A percentile compares a stretch with the other conserved stretches of the same genome.
Evolutionary conservation across 2,113 vertebrate genomes (phyloP).

Genomic region (Setophaga coronata): DNA sequence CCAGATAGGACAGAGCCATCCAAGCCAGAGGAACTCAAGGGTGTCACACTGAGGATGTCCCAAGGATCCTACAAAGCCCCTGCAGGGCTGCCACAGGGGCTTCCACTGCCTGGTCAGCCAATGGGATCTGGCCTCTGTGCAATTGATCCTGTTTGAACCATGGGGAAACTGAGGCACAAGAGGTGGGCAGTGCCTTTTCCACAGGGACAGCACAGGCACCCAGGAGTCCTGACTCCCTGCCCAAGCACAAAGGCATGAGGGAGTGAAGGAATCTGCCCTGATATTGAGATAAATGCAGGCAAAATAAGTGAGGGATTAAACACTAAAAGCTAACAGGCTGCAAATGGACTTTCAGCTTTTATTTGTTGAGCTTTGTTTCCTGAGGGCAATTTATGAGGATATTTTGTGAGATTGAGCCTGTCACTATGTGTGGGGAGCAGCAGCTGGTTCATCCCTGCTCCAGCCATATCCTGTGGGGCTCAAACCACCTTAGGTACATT

Average conservation of each 20-base stretch:
- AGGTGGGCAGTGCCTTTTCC: accelerated
- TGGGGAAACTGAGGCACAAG: not conserved
- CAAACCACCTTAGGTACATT: not conserved
- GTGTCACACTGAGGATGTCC: not conserved
- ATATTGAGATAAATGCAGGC: accelerated
- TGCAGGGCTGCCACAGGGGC: not conserved
- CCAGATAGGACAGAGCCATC: not conserved
- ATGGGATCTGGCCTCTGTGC: not conserved
- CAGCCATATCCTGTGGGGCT: accelerated
- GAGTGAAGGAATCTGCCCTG: not conserved
- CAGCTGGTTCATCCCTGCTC: not conserved
- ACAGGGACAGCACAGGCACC: not conserved
- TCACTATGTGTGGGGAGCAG: not conserved
- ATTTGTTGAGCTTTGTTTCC: not conserved
- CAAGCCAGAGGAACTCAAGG: accelerated
- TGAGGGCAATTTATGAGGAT: not conserved
- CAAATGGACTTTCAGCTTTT: not conserved
- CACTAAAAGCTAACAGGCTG: not conserved
- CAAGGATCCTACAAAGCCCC: not conserved
- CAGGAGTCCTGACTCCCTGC: not conserved
- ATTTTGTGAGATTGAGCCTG: not conserved
- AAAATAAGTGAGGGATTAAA: not conserved
- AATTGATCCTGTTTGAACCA: accelerated
- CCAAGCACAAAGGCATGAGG: accelerated
- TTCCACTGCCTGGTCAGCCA: accelerated